phyloP scores from a whole-genome alignment of 2,888 invertebrate species.

The Exocentrus adspersus region DNA sequence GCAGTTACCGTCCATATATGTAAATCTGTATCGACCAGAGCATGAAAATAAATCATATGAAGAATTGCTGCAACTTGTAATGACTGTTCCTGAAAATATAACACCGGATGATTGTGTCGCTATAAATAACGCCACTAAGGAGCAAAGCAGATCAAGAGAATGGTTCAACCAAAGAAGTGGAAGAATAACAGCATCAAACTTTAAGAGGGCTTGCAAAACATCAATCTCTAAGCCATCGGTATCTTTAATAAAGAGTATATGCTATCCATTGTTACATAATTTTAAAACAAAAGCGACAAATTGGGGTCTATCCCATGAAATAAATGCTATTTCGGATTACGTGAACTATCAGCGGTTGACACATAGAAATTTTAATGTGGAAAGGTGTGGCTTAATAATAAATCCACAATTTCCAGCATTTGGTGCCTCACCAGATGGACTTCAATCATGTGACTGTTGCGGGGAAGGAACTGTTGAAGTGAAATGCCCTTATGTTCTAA shows the following conservation, averaged over 20 bases:
- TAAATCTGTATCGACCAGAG: no score
- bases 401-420: neutral
- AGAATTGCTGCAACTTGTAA: no score
- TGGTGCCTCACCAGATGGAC: neutral
- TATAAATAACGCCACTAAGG: neutral
- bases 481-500: neutral
- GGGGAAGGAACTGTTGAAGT: neutral
- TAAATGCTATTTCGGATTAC: neutral
- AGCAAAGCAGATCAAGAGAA: conserved; percentile 10
- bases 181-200: conserved; percentile 12
- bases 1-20: no score
- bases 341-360: neutral
- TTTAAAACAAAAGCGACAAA: neutral
- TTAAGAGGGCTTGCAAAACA: conserved; percentile 8
- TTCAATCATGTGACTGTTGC: neutral
- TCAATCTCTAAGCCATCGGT: neutral
- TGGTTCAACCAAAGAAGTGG: conserved; percentile 11
- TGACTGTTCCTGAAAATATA: no score
- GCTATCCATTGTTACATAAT: neutral
- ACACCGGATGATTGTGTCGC: no score
- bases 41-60: no score
- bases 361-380: neutral
- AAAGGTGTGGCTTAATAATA: neutral
- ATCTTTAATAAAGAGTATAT: neutral
- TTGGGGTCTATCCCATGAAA: neutral